Conservation (phyloP, 1,140 invertebrate genomes). For the Sminthurinus signatus region DNA sequence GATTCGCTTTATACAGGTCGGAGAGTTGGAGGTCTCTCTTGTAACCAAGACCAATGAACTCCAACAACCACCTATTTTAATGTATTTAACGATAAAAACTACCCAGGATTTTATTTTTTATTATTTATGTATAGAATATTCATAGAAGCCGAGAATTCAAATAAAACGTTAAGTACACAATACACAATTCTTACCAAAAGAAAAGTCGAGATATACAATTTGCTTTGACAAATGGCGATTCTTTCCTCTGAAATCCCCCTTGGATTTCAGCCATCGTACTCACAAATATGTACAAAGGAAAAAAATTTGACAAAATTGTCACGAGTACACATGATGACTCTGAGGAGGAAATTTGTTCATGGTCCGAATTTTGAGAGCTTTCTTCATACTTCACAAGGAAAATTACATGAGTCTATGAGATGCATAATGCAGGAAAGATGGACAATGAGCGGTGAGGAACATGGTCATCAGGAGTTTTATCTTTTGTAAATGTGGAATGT, state of each 20-base stretch:
- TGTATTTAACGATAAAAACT: not conserved
- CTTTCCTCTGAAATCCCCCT: not conserved
- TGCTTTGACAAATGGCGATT: not conserved
- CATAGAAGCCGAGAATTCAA: not conserved
- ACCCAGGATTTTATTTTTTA: not conserved
- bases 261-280: not conserved
- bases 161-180: not conserved
- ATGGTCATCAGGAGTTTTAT: too few relatives aligned
- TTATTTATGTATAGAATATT: not conserved
- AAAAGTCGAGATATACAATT: not conserved
- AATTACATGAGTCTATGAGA: too few relatives aligned
- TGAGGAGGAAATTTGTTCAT: not conserved
- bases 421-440: too few relatives aligned
- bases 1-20: constrained; percentile 26
- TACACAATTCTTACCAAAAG: not conserved
- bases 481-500: too few relatives aligned
- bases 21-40: constrained; percentile 24
- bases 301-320: not conserved
- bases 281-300: not conserved
- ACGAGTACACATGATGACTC: not conserved
- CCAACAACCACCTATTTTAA: constrained; percentile 23
- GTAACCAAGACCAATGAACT: constrained; percentile 21
- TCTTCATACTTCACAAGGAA: not conserved
- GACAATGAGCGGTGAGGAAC: too few relatives aligned
- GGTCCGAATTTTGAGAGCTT: not conserved